These are phyloP conservation scores for Silurus lanzhouensis DNA, from an alignment of 2,797 vertebrate genomes.

Conservation along the genomic window DNA sequence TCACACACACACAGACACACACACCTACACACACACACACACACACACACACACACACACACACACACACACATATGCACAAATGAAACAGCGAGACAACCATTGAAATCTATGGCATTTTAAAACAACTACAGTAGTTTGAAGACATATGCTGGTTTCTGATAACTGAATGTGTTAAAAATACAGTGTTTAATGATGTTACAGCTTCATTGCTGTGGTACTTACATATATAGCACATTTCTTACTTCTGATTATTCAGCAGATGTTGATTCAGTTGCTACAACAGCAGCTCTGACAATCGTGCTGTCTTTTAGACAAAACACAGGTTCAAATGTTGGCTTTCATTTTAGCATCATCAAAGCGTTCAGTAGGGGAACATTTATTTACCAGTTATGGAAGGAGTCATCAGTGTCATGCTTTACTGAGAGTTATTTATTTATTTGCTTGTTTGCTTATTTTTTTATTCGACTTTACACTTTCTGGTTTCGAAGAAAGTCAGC, in stretches of 20 bases:
- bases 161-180: neutral
- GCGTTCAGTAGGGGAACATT: neutral
- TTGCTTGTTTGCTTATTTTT: neutral
- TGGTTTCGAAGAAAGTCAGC: too few species aligned
- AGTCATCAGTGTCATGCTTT: neutral
- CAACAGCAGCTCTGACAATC: neutral
- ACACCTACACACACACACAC: conserved; percentile 34
- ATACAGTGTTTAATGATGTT: neutral
- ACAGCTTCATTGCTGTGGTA: neutral
- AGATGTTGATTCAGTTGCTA: neutral
- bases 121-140: neutral
- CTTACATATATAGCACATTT: neutral
- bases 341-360: neutral
- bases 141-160: neutral
- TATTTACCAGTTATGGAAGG: neutral
- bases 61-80: neutral
- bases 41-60: conserved; percentile 12
- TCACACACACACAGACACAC: conserved; percentile 28
- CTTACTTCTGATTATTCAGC: neutral
- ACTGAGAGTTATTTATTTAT: neutral
- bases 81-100: neutral
- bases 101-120: neutral
- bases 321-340: neutral
- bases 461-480: neutral
- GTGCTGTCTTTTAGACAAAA: neutral